Conservation (phyloP, 2,888 invertebrate genomes). For the Hedychridium roseum region DNA sequence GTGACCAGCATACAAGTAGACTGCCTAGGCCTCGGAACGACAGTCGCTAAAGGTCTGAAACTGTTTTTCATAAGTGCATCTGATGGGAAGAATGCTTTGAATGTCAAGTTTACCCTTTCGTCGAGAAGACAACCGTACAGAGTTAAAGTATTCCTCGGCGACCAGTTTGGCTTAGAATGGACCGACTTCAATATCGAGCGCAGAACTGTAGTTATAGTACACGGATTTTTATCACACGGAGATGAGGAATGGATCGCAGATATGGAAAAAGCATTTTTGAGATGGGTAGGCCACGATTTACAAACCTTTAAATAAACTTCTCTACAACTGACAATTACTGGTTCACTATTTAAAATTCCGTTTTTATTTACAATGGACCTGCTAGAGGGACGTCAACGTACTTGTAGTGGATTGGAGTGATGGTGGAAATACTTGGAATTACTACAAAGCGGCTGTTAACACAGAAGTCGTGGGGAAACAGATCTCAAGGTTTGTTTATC, state of each 20-base stretch:
- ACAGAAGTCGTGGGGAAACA: conserved; percentile 68
- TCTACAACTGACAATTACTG: background rate
- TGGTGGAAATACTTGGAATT: conserved; percentile 71
- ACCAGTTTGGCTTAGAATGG: conserved; percentile 69
- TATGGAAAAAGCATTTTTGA: conserved; percentile 68
- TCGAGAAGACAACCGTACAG: conserved; percentile 62
- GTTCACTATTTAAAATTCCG: background rate
- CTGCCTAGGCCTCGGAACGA: conserved; percentile 67
- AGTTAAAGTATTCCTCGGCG: conserved; percentile 61
- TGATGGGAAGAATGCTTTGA: conserved; percentile 61
- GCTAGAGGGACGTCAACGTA: conserved; percentile 70
- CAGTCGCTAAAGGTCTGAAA: conserved; percentile 58
- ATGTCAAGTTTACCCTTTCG: conserved; percentile 66
- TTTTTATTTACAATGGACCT: background rate
- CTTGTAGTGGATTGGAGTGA: conserved; percentile 73
- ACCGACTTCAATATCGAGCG: conserved; percentile 68
- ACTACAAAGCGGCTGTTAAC: conserved; percentile 70
- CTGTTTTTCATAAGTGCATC: conserved; percentile 65
- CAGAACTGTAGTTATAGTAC: conserved; percentile 70
- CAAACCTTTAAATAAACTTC: background rate
- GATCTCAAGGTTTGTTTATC: conserved; percentile 62
- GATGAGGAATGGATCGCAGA: conserved; percentile 69
- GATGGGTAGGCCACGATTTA: conserved; percentile 63
- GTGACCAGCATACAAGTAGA: conserved; percentile 59
- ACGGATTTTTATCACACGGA: conserved; percentile 72